A percentile compares a stretch with the other conserved stretches of the same genome.
Conservation (phyloP, 2,888 invertebrate genomes). For the Lacanobia oleracea region DNA sequence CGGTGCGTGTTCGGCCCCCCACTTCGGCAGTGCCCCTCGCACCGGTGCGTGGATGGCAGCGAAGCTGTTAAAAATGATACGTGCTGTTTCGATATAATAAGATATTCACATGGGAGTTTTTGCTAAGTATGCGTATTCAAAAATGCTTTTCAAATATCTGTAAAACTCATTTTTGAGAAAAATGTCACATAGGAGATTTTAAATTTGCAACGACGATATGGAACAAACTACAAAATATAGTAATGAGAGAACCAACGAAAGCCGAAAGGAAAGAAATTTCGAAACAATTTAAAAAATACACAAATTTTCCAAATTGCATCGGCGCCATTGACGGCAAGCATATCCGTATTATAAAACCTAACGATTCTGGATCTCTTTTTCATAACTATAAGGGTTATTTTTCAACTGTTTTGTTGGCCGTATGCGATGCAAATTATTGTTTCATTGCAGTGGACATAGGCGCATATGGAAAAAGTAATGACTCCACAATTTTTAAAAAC, state of each 20-base stretch:
- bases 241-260: neutral
- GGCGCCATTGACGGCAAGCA: neutral
- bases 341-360: neutral
- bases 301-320: neutral
- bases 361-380: neutral
- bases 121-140: too few relatives aligned
- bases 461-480: slow-evolving; percentile 28
- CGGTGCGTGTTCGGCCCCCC: too few relatives aligned
- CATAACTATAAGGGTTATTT: slow-evolving; percentile 44
- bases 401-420: slow-evolving; percentile 33
- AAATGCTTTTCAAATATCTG: too few relatives aligned
- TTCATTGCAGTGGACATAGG: slow-evolving; percentile 16
- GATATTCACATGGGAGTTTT: too few relatives aligned
- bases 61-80: too few relatives aligned
- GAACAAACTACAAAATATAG: neutral
- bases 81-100: too few relatives aligned
- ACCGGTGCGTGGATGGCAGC: too few relatives aligned
- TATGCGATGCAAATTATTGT: slow-evolving; percentile 32
- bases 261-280: neutral
- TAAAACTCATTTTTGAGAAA: too few relatives aligned
- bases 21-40: too few relatives aligned
- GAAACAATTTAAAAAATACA: neutral
- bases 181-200: too few relatives aligned
- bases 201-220: too few relatives aligned
- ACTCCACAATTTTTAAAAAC: slow-evolving; percentile 38